A percentile compares a stretch with the other conserved stretches of the same genome.
phyloP scores from a whole-genome alignment of 2,113 vertebrate species.

The Herpetotheres cachinnans region DNA sequence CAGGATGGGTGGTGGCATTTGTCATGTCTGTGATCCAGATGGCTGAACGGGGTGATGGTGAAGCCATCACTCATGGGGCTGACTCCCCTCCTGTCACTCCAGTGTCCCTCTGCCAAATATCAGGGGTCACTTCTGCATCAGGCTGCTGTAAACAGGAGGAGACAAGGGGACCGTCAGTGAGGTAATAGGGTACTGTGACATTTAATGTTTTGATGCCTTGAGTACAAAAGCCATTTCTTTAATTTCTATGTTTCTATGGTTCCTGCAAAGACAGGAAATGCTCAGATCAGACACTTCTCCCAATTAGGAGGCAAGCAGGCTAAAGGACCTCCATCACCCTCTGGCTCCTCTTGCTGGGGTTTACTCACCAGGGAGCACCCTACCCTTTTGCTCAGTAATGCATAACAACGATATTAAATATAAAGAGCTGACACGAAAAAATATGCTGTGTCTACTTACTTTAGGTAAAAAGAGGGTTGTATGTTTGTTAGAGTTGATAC shows the following conservation, averaged over 20 bases:
- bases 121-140: neutral
- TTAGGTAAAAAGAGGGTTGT: neutral
- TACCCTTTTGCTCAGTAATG: neutral
- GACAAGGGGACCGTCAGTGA: accelerated
- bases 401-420: neutral
- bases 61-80: neutral
- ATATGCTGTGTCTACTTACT: neutral
- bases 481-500: neutral
- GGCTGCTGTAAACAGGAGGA: neutral
- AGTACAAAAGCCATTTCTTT: neutral
- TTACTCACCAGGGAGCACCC: neutral
- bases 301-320: neutral
- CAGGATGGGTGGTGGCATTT: neutral
- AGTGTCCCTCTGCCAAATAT: neutral
- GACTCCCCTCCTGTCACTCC: neutral
- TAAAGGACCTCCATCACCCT: neutral
- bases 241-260: neutral
- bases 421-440: neutral
- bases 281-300: neutral
- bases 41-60: accelerated
- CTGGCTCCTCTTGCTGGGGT: neutral
- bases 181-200: neutral
- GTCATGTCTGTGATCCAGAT: neutral
- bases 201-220: neutral
- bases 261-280: neutral